phyloP scores from a whole-genome alignment of 2,113 vertebrate genomes.

The Chloropsis cyanopogon region DNA sequence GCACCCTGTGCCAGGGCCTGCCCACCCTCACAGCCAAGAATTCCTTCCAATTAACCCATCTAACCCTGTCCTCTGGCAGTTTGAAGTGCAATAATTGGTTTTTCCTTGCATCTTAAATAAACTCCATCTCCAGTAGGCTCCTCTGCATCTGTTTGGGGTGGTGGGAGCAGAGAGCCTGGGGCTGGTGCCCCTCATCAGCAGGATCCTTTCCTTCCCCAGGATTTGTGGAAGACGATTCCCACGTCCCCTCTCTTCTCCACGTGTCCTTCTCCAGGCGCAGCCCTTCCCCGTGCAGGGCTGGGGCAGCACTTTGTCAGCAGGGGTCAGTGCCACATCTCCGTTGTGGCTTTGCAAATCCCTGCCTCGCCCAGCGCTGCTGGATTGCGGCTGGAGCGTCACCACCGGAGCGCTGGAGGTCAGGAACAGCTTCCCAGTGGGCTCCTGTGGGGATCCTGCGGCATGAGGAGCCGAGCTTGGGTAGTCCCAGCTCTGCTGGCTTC shows the following conservation, averaged over 20 bases:
- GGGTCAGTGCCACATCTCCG: slow-evolving; percentile 56
- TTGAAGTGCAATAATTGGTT: background rate
- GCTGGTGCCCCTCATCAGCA: background rate
- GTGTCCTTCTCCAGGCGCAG: accelerated
- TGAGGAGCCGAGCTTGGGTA: background rate
- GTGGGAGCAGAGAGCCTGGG: background rate
- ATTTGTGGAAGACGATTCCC: accelerated
- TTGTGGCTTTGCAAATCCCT: background rate
- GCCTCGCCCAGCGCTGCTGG: background rate
- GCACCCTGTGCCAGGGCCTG: background rate
- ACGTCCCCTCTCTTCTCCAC: accelerated
- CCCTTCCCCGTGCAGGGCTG: background rate
- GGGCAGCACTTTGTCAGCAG: slow-evolving; percentile 35
- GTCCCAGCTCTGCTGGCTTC: background rate
- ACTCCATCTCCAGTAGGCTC: accelerated
- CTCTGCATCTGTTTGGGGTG: background rate
- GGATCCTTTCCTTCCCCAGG: background rate
- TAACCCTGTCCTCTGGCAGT: background rate
- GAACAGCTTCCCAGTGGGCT: accelerated
- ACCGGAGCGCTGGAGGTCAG: accelerated
- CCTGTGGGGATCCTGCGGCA: background rate
- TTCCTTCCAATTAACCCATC: background rate
- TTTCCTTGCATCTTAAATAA: background rate
- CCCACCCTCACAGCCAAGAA: accelerated
- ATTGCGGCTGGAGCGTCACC: background rate